Base-by-base conservation (phyloP, 2,888 invertebrate species). In the Fragum sueziense region DNA sequence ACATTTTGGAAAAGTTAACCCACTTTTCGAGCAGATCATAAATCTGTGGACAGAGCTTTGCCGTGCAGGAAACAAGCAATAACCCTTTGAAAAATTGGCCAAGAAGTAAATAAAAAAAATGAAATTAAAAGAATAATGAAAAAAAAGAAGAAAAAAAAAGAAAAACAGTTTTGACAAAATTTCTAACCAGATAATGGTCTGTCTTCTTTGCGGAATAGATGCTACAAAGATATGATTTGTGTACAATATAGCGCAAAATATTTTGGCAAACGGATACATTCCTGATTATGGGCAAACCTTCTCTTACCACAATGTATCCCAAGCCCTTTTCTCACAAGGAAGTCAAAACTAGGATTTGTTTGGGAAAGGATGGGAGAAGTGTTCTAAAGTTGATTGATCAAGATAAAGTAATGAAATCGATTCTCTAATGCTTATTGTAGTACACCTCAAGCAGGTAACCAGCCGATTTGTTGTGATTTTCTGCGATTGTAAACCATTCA, bases 361-460 rank as follows among this genome's bases (percentile, higher is more conserved):
- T 47, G 47, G 47, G 1, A 47, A 47, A 47, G 47, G 47, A n/a
- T 47, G 17, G n/a, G 2, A 6, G 2, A 47, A 1, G 6, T 2
- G n/a, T 20, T 47, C 17, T 11, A 41, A 41, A 41, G 11, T 57
- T 57, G 6, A 14, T 57, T 27, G 4, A 27, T 27, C 27, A 27
- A 57, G 22, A 57, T 27, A 57, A 57, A 57, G 57, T 57, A 57
- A 57, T 27, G 47, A 47, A 47, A 47, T 47, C 47, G 47, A 47
- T 47, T 47, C 47, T 47, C 17, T 47, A 47, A 47, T 47, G 17
- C 47, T 47, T 20, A 47, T 47, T 47, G 47, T 9, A 47, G 17
- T 9, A 47, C 20, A 47, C 47, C 3, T 47, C n/a, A n/a, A 14
- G 4, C 17, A 9, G 47, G 7, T 47, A 14, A 20, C 4, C 14